phyloP scores from a whole-genome alignment of 2,113 vertebrate genomes.

The Laterallus jamaicensis region DNA sequence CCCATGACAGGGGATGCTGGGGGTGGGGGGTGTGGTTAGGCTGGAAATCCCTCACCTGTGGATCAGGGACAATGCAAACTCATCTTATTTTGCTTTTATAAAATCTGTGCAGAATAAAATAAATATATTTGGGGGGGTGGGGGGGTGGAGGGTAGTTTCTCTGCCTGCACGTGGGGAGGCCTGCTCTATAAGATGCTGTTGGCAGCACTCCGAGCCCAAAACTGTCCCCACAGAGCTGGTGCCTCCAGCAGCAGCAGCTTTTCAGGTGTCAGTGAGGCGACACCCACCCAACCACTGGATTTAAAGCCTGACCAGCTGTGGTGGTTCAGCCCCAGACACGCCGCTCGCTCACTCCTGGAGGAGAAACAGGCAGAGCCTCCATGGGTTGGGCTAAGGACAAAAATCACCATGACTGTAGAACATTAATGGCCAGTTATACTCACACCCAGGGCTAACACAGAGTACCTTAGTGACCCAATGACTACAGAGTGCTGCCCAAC shows the following conservation, averaged over 20 bases:
- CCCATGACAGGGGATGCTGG: not conserved
- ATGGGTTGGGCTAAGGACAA: too few species aligned
- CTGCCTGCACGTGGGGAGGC: not conserved
- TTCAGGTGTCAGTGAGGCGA: fast-evolving
- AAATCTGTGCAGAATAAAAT: not conserved
- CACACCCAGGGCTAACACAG: too few species aligned
- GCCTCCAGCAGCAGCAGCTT: not conserved
- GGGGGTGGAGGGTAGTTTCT: not conserved
- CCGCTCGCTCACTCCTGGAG: too few species aligned
- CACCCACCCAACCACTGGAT: not conserved
- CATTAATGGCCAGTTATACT: too few species aligned
- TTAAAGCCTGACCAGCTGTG: not conserved
- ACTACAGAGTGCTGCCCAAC: too few species aligned
- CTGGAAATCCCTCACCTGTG: not conserved
- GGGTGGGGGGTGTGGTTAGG: not conserved
- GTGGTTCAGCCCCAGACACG: too few species aligned
- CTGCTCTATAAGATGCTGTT: not conserved
- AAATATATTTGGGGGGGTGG: too few species aligned
- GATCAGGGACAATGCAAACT: fast-evolving
- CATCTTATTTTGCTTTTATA: not conserved
- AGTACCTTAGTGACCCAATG: too few species aligned
- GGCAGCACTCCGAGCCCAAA: not conserved
- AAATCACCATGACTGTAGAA: too few species aligned
- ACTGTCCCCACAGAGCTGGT: fast-evolving
- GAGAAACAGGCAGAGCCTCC: too few species aligned